phyloP scores from a whole-genome alignment of 2,797 vertebrate genomes.

The Protonibea diacanthus region DNA sequence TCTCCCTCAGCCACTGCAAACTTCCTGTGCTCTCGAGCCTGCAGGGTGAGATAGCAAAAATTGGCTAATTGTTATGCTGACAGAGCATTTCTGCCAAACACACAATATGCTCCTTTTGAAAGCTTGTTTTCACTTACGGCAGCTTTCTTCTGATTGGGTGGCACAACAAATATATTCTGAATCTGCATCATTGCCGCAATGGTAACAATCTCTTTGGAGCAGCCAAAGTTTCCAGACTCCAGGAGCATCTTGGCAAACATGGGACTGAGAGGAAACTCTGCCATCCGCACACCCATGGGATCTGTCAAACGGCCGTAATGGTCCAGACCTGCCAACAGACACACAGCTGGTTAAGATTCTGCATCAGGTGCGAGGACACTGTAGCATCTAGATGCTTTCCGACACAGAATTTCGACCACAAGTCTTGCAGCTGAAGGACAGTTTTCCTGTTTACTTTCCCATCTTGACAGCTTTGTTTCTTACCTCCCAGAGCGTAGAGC shows the following conservation, averaged over 20 bases:
- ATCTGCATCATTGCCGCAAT: slow-evolving; percentile 99
- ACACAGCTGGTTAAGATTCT: slow-evolving; percentile 17
- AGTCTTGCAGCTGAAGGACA: slow-evolving; percentile 31
- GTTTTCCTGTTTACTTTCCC: slow-evolving; percentile 7
- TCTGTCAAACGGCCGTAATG: slow-evolving; percentile 96
- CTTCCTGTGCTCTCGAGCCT: slow-evolving; percentile 95
- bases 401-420: slow-evolving; percentile 18
- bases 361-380: slow-evolving; percentile 20
- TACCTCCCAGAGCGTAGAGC: slow-evolving; percentile 97
- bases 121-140: slow-evolving; percentile 87
- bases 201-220: slow-evolving; percentile 96
- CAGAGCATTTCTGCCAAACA: slow-evolving; percentile 35
- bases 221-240: slow-evolving; percentile 97
- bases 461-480: slow-evolving; percentile 54
- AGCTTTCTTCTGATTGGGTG: slow-evolving; percentile 93
- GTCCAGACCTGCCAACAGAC: slow-evolving; percentile 89
- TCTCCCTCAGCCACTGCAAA: slow-evolving; percentile 99
- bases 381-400: slow-evolving; percentile 2
- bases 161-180: slow-evolving; percentile 94
- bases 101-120: slow-evolving; percentile 22
- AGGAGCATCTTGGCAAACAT: slow-evolving; percentile 99
- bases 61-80: slow-evolving; percentile 49
- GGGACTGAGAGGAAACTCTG: slow-evolving; percentile 97
- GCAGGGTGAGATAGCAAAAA: slow-evolving; percentile 53
- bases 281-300: slow-evolving; percentile 95